These are phyloP conservation scores for Saccopteryx leptura DNA, from an alignment of 2,113 vertebrate species.

Conservation along the genomic window DNA sequence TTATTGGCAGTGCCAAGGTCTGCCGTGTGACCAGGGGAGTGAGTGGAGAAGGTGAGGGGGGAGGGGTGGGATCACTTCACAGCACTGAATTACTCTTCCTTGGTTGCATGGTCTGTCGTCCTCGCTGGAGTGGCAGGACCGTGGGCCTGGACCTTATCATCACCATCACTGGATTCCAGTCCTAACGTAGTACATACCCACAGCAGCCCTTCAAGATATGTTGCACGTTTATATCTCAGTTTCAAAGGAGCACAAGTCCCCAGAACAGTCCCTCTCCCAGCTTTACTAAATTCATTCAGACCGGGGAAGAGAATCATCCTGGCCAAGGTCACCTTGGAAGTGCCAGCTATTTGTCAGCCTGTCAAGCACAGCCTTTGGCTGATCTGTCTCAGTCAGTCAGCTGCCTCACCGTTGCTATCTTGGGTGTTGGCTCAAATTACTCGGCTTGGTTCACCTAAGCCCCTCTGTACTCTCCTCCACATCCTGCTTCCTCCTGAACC, in stretches of 20 bases:
- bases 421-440: constrained; percentile 62
- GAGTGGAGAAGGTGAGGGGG: not conserved
- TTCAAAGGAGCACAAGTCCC: not conserved
- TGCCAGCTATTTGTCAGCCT: not conserved
- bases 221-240: not conserved
- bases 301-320: not conserved
- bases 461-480: not conserved
- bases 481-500: constrained; percentile 35
- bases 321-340: constrained; percentile 52
- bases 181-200: accelerated
- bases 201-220: accelerated
- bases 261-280: not conserved
- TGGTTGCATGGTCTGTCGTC: not conserved
- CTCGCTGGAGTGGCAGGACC: not conserved
- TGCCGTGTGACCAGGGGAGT: accelerated
- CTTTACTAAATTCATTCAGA: not conserved
- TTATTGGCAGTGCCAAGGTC: accelerated
- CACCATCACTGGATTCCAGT: accelerated
- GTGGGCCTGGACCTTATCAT: not conserved
- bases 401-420: constrained; percentile 59
- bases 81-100: not conserved
- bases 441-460: constrained; percentile 57
- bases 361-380: not conserved
- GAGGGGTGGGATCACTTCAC: not conserved
- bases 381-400: constrained; percentile 15